These are phyloP conservation scores for Gisinianus flammeolus DNA, from an alignment of 2,888 invertebrate genomes.

Conservation along the genomic window DNA sequence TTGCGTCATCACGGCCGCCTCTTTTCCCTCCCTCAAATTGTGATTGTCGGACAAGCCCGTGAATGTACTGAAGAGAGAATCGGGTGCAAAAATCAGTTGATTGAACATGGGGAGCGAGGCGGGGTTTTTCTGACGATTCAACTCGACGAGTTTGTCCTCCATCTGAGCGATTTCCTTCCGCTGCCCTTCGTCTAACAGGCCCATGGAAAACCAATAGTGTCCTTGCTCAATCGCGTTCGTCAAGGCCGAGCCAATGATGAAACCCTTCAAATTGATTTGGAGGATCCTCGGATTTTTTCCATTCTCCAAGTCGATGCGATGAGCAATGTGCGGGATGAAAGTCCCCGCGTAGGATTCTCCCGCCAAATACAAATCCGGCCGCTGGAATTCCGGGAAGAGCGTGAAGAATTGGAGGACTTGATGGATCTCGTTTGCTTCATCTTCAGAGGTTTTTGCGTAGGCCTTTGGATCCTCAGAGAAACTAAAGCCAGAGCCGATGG, in stretches of 20 bases:
- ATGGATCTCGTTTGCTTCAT: not conserved
- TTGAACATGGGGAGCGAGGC: not conserved
- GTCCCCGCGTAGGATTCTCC: not conserved
- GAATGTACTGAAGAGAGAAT: not conserved
- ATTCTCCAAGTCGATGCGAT: not conserved
- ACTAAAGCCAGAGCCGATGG: not conserved
- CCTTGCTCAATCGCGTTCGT: constrained; percentile 71
- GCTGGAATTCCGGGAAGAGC: not conserved
- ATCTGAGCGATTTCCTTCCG: not conserved
- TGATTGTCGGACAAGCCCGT: not conserved
- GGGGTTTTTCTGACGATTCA: not conserved
- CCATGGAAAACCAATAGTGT: not conserved
- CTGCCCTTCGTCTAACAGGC: not conserved
- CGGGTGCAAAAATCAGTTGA: not conserved
- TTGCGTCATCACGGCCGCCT: not conserved
- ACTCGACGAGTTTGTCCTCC: not conserved
- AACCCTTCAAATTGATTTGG: not conserved
- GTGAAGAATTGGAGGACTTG: not conserved
- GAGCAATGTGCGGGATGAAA: not conserved
- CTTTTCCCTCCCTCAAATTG: not conserved
- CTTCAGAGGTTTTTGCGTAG: not conserved
- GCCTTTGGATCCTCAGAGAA: not conserved
- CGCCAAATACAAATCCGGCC: not conserved
- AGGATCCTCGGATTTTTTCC: constrained; percentile 66
- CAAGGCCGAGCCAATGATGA: not conserved